Evolutionary conservation across 2,888 invertebrate species (phyloP).

Genomic region (Drosophila ustulata): DNA sequence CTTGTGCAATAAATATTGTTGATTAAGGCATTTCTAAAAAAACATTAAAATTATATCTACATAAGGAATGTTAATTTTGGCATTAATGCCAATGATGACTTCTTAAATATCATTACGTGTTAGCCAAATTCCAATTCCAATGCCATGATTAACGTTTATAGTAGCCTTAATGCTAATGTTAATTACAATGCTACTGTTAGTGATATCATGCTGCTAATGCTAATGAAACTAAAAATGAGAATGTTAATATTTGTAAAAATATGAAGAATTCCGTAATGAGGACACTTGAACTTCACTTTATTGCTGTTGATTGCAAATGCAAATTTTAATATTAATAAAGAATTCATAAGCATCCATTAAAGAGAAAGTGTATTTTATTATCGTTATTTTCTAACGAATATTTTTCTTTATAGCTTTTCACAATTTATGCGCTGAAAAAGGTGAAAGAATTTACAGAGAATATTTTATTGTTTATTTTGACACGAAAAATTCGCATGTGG

Average conservation of each 20-base stretch:
- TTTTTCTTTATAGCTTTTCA: not conserved
- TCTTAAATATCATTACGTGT: not conserved
- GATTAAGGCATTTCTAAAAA: not conserved
- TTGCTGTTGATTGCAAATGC: too few species aligned
- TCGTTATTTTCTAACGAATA: too few species aligned
- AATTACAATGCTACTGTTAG: too few species aligned
- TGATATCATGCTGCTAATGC: not conserved
- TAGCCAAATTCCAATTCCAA: not conserved
- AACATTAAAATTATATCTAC: not conserved
- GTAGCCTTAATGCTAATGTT: not conserved
- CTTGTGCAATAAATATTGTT: not conserved
- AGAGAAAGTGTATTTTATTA: too few species aligned
- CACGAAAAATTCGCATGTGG: slow-evolving; percentile 45
- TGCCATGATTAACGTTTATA: not conserved
- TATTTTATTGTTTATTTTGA: slow-evolving; percentile 55
- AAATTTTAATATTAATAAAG: too few species aligned
- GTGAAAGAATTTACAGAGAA: slow-evolving; percentile 30
- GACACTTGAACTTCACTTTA: not conserved
- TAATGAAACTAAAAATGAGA: not conserved
- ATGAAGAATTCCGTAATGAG: not conserved
- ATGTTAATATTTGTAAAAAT: not conserved
- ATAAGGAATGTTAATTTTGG: not conserved
- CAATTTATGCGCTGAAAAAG: not conserved
- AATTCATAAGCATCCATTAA: too few species aligned
- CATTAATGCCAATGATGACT: not conserved